Percentiles rank a stretch among this genome's conserved stretches.
Conservation (phyloP, 2,113 vertebrate genomes). For the Clupea harengus region DNA sequence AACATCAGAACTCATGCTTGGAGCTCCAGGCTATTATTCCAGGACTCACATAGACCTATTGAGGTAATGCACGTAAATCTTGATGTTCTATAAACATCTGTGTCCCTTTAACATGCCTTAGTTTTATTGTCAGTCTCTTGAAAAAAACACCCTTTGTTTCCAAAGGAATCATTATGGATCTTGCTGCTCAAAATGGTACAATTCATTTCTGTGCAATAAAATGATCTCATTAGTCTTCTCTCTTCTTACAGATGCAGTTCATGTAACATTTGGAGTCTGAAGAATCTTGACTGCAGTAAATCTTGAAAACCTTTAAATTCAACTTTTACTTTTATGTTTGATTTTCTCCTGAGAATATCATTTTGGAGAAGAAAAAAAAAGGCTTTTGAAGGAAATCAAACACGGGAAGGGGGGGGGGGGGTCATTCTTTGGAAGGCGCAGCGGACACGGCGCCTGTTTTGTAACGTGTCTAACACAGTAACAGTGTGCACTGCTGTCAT, state of each 20-base stretch:
- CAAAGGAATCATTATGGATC: background rate
- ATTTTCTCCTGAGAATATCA: slow-evolving; percentile 70
- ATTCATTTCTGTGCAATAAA: background rate
- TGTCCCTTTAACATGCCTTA: background rate
- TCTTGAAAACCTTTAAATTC: slow-evolving; percentile 71
- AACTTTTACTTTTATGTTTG: slow-evolving; percentile 75
- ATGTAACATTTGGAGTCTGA: slow-evolving; percentile 83
- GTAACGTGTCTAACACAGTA: slow-evolving; percentile 69
- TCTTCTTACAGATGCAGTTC: slow-evolving; percentile 87
- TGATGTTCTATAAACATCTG: background rate
- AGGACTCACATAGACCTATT: background rate
- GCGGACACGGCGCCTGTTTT: slow-evolving; percentile 50
- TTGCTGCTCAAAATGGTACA: background rate
- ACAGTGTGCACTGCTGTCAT: slow-evolving; percentile 64
- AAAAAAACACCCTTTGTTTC: no score
- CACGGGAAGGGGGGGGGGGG: background rate
- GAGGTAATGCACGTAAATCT: background rate
- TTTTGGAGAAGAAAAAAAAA: slow-evolving; percentile 53
- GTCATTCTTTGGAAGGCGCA: slow-evolving; percentile 35
- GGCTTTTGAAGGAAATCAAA: slow-evolving; percentile 61
- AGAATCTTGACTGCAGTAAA: slow-evolving; percentile 70
- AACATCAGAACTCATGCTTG: no score
- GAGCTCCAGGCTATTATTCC: background rate
- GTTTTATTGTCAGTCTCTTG: background rate
- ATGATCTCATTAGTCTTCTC: background rate